A percentile compares a stretch with the other conserved stretches of the same genome.
These are phyloP conservation scores for Cerastoderma edule DNA, from an alignment of 2,888 invertebrate genomes.

Conservation along the genomic window DNA sequence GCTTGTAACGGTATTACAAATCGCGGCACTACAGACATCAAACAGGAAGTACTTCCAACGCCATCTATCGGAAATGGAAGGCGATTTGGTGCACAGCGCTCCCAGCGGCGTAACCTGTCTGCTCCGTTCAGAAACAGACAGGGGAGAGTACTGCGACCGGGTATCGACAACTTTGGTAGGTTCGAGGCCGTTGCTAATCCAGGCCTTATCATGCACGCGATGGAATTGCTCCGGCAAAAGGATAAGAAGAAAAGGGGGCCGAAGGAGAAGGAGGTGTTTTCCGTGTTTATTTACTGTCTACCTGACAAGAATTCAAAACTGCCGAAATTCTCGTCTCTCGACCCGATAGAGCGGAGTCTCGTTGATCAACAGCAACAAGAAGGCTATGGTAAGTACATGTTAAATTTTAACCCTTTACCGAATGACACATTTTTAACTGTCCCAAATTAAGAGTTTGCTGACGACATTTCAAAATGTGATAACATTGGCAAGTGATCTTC, in stretches of 20 bases:
- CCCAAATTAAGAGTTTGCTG: too few species aligned
- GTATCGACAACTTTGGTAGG: constrained; percentile 58
- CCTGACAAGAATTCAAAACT: constrained; percentile 66
- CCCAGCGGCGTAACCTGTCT: background rate
- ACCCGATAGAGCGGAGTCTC: constrained; percentile 60
- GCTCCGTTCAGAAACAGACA: constrained; percentile 53
- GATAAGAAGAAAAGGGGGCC: constrained; percentile 68
- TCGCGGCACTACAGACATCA: too few species aligned
- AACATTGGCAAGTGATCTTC: too few species aligned
- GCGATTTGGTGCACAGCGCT: background rate
- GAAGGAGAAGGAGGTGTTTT: constrained; percentile 69
- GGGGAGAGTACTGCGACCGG: constrained; percentile 55
- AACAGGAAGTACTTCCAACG: constrained; percentile 11
- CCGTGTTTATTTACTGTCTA: constrained; percentile 67
- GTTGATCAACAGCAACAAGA: constrained; percentile 66
- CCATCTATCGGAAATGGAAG: constrained; percentile 13
- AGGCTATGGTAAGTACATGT: constrained; percentile 65
- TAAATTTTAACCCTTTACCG: too few species aligned
- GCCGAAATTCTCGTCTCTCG: constrained; percentile 68
- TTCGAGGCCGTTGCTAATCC: constrained; percentile 57
- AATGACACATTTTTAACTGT: too few species aligned
- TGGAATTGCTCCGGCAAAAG: constrained; percentile 59
- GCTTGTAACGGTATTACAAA: background rate
- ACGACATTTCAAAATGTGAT: too few species aligned
- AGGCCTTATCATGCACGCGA: constrained; percentile 62